phyloP scores from a whole-genome alignment of 2,797 vertebrate genomes.

The Sebastes diploproa region DNA sequence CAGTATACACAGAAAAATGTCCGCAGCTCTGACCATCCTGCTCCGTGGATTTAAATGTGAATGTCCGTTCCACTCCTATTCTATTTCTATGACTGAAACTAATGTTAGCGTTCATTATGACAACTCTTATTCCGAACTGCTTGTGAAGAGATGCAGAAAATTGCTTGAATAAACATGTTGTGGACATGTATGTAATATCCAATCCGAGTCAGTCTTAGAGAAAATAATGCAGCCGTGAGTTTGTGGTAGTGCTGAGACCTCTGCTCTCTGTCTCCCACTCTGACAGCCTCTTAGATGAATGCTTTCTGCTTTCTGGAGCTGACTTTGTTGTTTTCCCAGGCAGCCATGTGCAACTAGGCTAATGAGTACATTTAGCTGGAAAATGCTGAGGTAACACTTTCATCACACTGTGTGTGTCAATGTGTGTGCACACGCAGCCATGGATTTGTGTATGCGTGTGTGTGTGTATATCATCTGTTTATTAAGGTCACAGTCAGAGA shows the following conservation, averaged over 20 bases:
- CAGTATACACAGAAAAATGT: too few species aligned
- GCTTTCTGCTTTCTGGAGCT: constrained; percentile 79
- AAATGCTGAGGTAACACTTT: constrained; percentile 84
- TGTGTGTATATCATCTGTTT: constrained; percentile 66
- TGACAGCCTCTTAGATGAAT: constrained; percentile 80
- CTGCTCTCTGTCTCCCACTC: constrained; percentile 75
- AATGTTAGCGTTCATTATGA: constrained; percentile 1
- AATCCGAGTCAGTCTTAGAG: constrained; percentile 45
- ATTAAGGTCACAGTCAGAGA: constrained; percentile 76
- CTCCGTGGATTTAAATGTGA: too few species aligned
- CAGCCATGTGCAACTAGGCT: constrained; percentile 84
- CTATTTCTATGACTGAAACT: not conserved
- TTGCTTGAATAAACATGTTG: constrained; percentile 21
- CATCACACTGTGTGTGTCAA: constrained; percentile 58
- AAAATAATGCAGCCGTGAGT: constrained; percentile 63
- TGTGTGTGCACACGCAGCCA: not conserved
- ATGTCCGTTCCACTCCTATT: too few species aligned
- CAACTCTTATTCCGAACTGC: constrained; percentile 2
- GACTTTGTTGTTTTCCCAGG: constrained; percentile 84
- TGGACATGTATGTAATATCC: constrained; percentile 35
- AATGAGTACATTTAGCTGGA: constrained; percentile 83
- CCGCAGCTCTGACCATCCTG: too few species aligned
- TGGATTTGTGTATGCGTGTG: constrained; percentile 7
- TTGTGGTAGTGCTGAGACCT: constrained; percentile 73
- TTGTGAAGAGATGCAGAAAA: constrained; percentile 1